Conservation (phyloP, 2,113 vertebrate genomes). For the Mormyrus iriodes region DNA sequence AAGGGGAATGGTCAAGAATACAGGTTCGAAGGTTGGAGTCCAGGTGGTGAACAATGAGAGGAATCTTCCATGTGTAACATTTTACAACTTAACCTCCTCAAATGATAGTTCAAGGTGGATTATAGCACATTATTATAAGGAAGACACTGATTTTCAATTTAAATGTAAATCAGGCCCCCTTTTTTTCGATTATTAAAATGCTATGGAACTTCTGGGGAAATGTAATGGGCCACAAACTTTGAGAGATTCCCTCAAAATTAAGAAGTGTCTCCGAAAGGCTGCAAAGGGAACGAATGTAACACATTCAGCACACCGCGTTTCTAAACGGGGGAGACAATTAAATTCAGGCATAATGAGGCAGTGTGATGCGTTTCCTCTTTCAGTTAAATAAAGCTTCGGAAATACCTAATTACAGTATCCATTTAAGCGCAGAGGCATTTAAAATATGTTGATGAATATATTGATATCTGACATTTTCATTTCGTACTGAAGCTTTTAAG, state of each 20-base stretch:
- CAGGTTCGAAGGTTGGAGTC: constrained; percentile 36
- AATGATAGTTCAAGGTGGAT: constrained; percentile 59
- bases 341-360: not conserved
- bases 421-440: not conserved
- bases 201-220: constrained; percentile 43
- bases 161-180: constrained; percentile 60
- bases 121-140: constrained; percentile 55
- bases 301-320: not conserved
- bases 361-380: not conserved
- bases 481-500: not conserved
- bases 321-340: not conserved
- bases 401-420: not conserved
- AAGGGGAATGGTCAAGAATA: constrained; percentile 20
- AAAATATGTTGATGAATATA: not conserved
- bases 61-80: constrained; percentile 44
- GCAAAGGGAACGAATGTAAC: constrained; percentile 8
- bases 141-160: constrained; percentile 60
- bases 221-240: constrained; percentile 45
- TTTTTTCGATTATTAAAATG: constrained; percentile 48
- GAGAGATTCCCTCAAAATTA: constrained; percentile 35
- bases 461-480: constrained; percentile 1
- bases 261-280: constrained; percentile 26
- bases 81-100: constrained; percentile 55
- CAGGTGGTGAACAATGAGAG: constrained; percentile 40
- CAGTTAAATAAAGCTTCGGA: not conserved